Evolutionary conservation across 1,140 invertebrate species (phyloP).

Genomic region (Hirudo medicinalis): DNA sequence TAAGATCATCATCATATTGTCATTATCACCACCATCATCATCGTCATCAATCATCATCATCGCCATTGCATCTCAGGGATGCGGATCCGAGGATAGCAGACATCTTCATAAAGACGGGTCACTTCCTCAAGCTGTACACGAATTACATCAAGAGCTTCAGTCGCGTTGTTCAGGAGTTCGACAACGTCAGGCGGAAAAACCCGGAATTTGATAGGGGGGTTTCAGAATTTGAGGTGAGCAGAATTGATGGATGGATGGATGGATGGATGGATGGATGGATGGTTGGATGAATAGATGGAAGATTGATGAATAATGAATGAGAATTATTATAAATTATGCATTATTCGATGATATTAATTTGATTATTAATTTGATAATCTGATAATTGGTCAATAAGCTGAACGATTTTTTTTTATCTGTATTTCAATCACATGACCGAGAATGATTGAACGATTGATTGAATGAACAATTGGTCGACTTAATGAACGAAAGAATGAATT

Average conservation of each 20-base stretch:
- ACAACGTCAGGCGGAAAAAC: slow-evolving; percentile 51
- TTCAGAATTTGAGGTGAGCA: slow-evolving; percentile 53
- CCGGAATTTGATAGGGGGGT: slow-evolving; percentile 50
- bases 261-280: not conserved
- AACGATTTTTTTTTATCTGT: too few relatives aligned
- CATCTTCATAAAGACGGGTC: slow-evolving; percentile 60
- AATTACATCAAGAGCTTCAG: slow-evolving; percentile 60
- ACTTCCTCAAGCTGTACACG: slow-evolving; percentile 61
- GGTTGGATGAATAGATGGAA: not conserved
- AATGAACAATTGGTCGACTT: too few relatives aligned
- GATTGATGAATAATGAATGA: not conserved
- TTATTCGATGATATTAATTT: too few relatives aligned
- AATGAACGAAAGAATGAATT: not conserved
- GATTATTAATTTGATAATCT: too few relatives aligned
- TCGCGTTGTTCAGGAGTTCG: slow-evolving; percentile 49
- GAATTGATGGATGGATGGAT: too few relatives aligned
- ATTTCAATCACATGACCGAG: too few relatives aligned
- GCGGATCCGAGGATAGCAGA: slow-evolving; percentile 52
- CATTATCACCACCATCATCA: not conserved
- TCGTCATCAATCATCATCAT: not conserved
- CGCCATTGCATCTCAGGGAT: slow-evolving; percentile 31
- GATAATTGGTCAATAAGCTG: too few relatives aligned
- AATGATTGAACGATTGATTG: too few relatives aligned
- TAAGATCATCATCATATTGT: not conserved
- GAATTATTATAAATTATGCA: not conserved